These are phyloP conservation scores for Ctenoplectra terminalis DNA, from an alignment of 1,140 invertebrate species.

Conservation along the genomic window DNA sequence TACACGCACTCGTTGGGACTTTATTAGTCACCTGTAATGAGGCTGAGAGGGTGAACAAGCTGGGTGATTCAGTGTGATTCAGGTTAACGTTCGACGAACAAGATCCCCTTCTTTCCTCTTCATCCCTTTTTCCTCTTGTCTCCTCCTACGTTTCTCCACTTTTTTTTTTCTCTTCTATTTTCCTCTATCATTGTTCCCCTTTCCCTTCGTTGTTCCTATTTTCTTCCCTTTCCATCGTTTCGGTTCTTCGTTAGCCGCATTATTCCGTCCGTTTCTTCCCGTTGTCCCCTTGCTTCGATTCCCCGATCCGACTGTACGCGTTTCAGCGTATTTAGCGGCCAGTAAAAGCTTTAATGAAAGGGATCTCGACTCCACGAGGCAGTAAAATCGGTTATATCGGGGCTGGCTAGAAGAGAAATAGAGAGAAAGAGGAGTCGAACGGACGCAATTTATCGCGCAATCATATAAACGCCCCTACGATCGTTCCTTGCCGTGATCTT, in stretches of 20 bases:
- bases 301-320: constrained; percentile 21
- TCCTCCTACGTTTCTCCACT: constrained; percentile 19
- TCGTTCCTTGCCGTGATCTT: constrained; percentile 17
- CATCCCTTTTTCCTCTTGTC: too few relatives aligned
- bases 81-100: constrained; percentile 60
- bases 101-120: not conserved
- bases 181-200: not conserved
- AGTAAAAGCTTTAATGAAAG: constrained; percentile 77
- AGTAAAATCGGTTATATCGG: constrained; percentile 75
- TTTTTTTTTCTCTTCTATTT: not conserved
- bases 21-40: constrained; percentile 51
- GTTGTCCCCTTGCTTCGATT: constrained; percentile 14
- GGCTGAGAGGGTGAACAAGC: constrained; percentile 8
- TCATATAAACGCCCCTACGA: constrained; percentile 58
- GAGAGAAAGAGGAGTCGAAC: constrained; percentile 60
- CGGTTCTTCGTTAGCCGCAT: not conserved
- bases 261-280: not conserved
- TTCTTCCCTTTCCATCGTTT: not conserved
- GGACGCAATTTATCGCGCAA: constrained; percentile 59
- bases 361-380: constrained; percentile 67
- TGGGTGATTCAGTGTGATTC: constrained; percentile 47
- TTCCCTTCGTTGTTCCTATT: not conserved
- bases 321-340: constrained; percentile 73
- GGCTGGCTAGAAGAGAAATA: not conserved
- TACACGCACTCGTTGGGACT: constrained; percentile 55